Percentiles rank a stretch among this genome's conserved stretches.
These are phyloP conservation scores for Nomada lathburiana DNA, from an alignment of 2,888 invertebrate genomes.

Conservation along the genomic window DNA sequence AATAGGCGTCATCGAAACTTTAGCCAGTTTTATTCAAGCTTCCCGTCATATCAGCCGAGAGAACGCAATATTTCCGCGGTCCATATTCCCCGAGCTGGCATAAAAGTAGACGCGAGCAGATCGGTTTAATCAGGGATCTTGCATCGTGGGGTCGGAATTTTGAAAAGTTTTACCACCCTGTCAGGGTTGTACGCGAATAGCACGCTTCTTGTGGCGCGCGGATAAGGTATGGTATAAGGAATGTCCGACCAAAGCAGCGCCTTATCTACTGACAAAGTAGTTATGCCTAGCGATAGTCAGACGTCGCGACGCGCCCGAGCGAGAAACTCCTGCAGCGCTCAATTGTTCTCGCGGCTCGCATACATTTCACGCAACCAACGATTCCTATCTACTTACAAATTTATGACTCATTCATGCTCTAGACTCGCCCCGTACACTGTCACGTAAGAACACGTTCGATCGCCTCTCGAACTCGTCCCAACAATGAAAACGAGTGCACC, in stretches of 20 bases:
- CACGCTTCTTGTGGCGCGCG: constrained; percentile 42
- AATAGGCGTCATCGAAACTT: neutral
- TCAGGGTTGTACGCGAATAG: constrained; percentile 9
- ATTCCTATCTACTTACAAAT: constrained; percentile 51
- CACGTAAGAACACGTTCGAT: constrained; percentile 23
- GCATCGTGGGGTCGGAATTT: constrained; percentile 4
- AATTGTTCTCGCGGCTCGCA: constrained; percentile 38
- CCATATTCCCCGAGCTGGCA: constrained; percentile 2
- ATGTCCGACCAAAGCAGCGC: neutral
- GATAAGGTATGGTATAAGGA: constrained; percentile 24
- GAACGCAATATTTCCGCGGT: constrained; percentile 27
- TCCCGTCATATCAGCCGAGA: neutral
- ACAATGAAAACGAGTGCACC: no score
- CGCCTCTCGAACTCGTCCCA: neutral
- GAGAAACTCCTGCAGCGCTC: constrained; percentile 26
- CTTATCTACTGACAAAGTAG: constrained; percentile 57
- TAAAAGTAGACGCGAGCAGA: constrained; percentile 4
- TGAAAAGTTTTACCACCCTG: constrained; percentile 7
- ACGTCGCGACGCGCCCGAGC: constrained; percentile 45
- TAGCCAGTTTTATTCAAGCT: no score
- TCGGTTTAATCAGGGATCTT: no score
- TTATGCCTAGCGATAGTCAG: constrained; percentile 47
- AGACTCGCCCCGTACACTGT: neutral
- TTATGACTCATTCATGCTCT: constrained; percentile 47
- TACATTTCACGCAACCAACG: constrained; percentile 41